A percentile compares a stretch with the other conserved stretches of the same genome.
Evolutionary conservation across 2,797 vertebrate species (phyloP).

Genomic region (Novumbra hubbsi): DNA sequence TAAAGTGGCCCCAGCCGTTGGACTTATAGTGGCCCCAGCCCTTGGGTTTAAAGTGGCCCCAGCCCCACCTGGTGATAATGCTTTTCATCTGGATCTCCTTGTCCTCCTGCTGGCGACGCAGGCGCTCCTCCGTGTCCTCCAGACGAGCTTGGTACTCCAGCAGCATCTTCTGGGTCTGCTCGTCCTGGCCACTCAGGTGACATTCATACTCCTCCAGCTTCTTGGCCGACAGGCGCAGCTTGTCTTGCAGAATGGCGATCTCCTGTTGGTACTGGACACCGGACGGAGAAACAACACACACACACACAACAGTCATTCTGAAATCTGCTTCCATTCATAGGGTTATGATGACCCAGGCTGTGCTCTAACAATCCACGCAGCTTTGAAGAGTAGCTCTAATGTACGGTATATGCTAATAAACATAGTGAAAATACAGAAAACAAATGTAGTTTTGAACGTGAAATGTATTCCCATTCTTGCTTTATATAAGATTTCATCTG

Average conservation of each 20-base stretch:
- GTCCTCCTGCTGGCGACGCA: constrained; percentile 91
- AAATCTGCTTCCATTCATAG: not conserved
- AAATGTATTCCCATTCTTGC: no score
- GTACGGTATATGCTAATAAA: not conserved
- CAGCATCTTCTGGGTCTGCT: constrained; percentile 92
- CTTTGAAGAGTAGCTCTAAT: not conserved
- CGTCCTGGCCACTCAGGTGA: constrained; percentile 87
- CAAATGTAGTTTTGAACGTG: no score
- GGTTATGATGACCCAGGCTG: not conserved
- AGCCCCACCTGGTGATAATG: constrained; percentile 88
- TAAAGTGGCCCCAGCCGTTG: no score
- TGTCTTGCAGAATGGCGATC: constrained; percentile 87
- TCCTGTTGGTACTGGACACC: constrained; percentile 87
- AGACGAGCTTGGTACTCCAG: constrained; percentile 87
- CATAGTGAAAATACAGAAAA: not conserved
- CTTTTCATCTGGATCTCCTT: constrained; percentile 98
- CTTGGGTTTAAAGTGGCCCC: not conserved
- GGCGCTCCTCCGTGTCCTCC: constrained; percentile 90
- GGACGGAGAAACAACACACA: not conserved
- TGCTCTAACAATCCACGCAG: no score
- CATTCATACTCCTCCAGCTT: constrained; percentile 90
- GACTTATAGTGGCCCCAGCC: not conserved
- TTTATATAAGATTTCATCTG: no score
- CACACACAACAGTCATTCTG: not conserved
- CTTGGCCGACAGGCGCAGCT: constrained; percentile 79